Conservation (phyloP, 92 coral and sea anemone genomes). For the Pocillopora grandis region DNA sequence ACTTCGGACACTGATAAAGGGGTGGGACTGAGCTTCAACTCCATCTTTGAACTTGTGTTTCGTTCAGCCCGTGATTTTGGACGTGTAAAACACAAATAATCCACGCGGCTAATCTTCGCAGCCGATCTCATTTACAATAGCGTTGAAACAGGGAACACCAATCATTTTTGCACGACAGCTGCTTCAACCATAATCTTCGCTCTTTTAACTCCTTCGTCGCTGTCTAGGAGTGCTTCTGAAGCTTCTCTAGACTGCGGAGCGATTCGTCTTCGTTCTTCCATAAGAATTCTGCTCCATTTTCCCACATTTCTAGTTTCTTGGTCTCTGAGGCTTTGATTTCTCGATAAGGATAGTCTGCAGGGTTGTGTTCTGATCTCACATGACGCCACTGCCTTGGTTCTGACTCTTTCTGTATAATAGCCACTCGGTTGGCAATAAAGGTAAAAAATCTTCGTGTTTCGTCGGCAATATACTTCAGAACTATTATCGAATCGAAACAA, state of each 20-base stretch:
- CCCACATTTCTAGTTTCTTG: constrained; percentile 53
- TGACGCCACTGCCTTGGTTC: neutral
- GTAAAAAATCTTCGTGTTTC: too few relatives aligned
- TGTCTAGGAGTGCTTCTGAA: constrained; percentile 12
- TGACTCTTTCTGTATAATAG: too few relatives aligned
- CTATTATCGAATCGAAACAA: too few relatives aligned
- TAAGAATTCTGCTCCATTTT: constrained; percentile 58
- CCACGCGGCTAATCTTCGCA: constrained; percentile 60
- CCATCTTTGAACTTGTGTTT: neutral
- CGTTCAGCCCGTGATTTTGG: neutral
- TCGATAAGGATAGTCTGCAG: constrained; percentile 65
- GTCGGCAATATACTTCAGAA: too few relatives aligned
- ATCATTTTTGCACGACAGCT: constrained; percentile 32
- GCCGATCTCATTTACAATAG: constrained; percentile 60
- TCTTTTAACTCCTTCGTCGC: constrained; percentile 54
- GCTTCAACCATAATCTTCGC: constrained; percentile 33
- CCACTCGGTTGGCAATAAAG: too few relatives aligned
- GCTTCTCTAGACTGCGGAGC: constrained; percentile 63
- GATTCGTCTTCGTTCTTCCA: constrained; percentile 55
- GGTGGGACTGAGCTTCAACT: too few relatives aligned
- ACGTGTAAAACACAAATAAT: neutral
- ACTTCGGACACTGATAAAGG: too few relatives aligned
- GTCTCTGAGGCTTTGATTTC: constrained; percentile 59
- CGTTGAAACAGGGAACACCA: constrained; percentile 48
- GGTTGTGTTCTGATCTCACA: constrained; percentile 46